Evolutionary conservation across 2,797 vertebrate genomes (phyloP).

Genomic region (Melanogrammus aeglefinus): DNA sequence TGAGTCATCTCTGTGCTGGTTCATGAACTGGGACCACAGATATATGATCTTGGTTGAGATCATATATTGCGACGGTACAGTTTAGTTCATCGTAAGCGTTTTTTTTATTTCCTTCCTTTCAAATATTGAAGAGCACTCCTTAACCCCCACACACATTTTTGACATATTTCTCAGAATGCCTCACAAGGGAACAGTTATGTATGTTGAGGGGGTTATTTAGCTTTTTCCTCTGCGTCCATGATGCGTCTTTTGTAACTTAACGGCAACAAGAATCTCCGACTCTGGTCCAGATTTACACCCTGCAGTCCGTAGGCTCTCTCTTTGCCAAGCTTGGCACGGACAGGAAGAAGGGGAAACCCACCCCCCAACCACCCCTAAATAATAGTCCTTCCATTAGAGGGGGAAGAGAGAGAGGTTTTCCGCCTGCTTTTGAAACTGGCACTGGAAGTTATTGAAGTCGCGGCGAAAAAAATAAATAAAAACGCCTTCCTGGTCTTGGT

Average conservation of each 20-base stretch:
- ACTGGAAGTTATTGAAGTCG: constrained; percentile 58
- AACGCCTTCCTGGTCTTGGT: constrained; percentile 46
- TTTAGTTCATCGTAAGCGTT: neutral
- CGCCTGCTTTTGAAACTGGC: constrained; percentile 51
- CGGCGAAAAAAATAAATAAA: constrained; percentile 39
- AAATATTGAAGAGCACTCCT: neutral
- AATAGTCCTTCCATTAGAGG: constrained; percentile 57
- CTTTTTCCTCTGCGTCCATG: neutral
- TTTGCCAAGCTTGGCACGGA: constrained; percentile 56
- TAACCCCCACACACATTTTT: constrained; percentile 4
- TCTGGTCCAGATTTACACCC: constrained; percentile 34
- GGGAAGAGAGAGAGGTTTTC: constrained; percentile 56
- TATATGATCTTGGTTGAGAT: too few relatives aligned
- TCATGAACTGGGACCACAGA: too few relatives aligned
- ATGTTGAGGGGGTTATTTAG: neutral
- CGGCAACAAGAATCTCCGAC: constrained; percentile 23
- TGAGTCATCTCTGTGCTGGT: too few relatives aligned
- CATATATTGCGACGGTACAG: too few relatives aligned
- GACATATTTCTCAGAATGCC: constrained; percentile 28
- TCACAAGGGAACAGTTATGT: neutral
- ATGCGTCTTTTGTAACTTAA: neutral
- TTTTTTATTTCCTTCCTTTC: neutral
- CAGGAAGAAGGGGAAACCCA: constrained; percentile 54
- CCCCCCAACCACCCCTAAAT: constrained; percentile 35
- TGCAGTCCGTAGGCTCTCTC: constrained; percentile 36